Percentiles rank a stretch among this genome's conserved stretches.
phyloP scores from a whole-genome alignment of 1,140 invertebrate genomes.

The Bombus pyrosoma region DNA sequence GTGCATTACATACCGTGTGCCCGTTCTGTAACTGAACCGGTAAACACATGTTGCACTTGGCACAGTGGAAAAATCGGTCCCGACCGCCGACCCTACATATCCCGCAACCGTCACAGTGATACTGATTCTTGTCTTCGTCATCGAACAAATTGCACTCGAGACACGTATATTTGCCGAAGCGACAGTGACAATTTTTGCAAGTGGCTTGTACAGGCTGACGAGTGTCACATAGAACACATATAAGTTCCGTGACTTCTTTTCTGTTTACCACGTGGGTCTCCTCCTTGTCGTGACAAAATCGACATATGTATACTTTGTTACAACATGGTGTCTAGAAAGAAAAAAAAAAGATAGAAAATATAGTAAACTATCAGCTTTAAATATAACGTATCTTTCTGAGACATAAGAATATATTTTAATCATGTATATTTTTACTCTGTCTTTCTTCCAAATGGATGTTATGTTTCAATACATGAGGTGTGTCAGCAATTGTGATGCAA shows the following conservation, averaged over 20 bases:
- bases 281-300: conserved; percentile 94
- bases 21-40: conserved; percentile 89
- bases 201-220: conserved; percentile 90
- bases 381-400: too few relatives aligned
- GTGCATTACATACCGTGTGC: conserved; percentile 86
- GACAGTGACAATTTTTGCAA: conserved; percentile 88
- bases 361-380: too few relatives aligned
- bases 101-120: conserved; percentile 94
- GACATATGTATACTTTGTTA: conserved; percentile 92
- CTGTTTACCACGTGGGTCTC: conserved; percentile 92
- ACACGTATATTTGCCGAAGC: conserved; percentile 94
- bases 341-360: conserved; percentile 54
- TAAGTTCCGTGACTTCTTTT: conserved; percentile 90
- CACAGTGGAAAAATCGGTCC: conserved; percentile 94
- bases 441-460: too few relatives aligned
- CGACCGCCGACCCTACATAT: conserved; percentile 93
- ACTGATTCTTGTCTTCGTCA: conserved; percentile 93
- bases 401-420: too few relatives aligned
- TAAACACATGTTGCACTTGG: conserved; percentile 93
- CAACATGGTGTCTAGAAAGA: conserved; percentile 92
- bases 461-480: too few relatives aligned
- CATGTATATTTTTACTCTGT: too few relatives aligned
- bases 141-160: conserved; percentile 94
- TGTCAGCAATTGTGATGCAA: too few relatives aligned
- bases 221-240: conserved; percentile 91